Percentiles rank a stretch among this genome's conserved stretches.
Conservation (phyloP, 1,140 invertebrate species). For the Nautilus pompilius region DNA sequence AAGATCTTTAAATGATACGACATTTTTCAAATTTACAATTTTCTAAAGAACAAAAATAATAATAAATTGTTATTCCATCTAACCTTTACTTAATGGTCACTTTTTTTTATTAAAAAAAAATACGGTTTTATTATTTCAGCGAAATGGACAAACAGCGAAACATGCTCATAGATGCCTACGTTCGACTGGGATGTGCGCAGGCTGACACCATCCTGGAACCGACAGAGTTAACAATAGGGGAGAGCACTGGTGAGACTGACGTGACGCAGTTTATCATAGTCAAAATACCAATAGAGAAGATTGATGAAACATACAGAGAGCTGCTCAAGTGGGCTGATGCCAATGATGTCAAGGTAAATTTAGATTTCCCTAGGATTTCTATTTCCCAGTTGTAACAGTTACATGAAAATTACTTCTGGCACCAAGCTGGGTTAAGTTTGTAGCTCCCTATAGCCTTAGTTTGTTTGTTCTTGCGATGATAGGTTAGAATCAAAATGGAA, state of each 20-base stretch:
- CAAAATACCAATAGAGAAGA: conserved; percentile 56
- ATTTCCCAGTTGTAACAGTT: no score
- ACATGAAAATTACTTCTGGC: no score
- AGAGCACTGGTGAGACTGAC: neutral
- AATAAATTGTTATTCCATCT: neutral
- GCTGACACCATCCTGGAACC: conserved; percentile 22
- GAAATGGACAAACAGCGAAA: conserved; percentile 79
- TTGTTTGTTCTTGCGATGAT: no score
- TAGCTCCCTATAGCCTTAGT: no score
- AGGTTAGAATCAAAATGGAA: no score
- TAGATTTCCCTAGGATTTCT: conserved; percentile 6
- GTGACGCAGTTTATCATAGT: conserved; percentile 1
- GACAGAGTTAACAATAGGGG: neutral
- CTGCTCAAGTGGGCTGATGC: conserved; percentile 76
- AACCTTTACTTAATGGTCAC: neutral
- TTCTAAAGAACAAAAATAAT: neutral
- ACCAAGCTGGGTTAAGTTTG: no score
- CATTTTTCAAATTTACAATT: neutral
- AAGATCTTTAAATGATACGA: neutral
- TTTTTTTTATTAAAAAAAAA: neutral
- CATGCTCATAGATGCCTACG: conserved; percentile 73
- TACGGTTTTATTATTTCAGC: conserved; percentile 54
- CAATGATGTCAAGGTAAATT: conserved; percentile 70
- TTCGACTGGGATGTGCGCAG: conserved; percentile 64
- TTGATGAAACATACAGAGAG: conserved; percentile 67